Evolutionary conservation across 2,113 vertebrate genomes (phyloP).

Genomic region (Corythaixoides concolor): DNA sequence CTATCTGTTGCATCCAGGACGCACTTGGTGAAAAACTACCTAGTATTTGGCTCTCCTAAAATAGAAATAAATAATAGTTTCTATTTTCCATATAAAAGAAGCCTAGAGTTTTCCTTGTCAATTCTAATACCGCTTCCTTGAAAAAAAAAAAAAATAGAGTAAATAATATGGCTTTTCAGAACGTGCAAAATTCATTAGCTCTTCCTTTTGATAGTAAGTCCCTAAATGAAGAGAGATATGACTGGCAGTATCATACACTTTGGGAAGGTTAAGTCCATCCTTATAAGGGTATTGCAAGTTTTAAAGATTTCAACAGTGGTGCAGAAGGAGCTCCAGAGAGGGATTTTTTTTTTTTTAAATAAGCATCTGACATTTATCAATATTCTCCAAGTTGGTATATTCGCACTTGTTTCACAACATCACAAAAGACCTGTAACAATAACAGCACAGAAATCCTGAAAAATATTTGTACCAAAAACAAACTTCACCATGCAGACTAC

Average conservation of each 20-base stretch:
- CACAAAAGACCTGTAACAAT: neutral
- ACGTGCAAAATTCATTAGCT: neutral
- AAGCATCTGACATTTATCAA: neutral
- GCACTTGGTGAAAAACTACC: neutral
- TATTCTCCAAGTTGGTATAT: neutral
- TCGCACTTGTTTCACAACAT: neutral
- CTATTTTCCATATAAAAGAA: neutral
- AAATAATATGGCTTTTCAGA: neutral
- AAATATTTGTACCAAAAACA: neutral
- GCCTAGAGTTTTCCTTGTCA: neutral
- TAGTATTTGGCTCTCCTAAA: neutral
- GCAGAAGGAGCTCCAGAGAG: neutral
- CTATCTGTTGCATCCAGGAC: neutral
- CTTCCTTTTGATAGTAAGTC: neutral
- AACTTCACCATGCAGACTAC: neutral
- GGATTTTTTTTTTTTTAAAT: neutral
- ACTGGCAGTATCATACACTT: neutral
- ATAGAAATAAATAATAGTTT: neutral
- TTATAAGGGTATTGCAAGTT: neutral
- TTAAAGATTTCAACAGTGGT: neutral
- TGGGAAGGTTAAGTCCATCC: neutral
- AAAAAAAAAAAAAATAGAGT: neutral
- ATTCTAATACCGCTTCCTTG: neutral
- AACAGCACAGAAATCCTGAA: neutral
- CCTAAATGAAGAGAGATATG: neutral